phyloP scores from a whole-genome alignment of 2,888 invertebrate species.

The Acrobeloides nanus region DNA sequence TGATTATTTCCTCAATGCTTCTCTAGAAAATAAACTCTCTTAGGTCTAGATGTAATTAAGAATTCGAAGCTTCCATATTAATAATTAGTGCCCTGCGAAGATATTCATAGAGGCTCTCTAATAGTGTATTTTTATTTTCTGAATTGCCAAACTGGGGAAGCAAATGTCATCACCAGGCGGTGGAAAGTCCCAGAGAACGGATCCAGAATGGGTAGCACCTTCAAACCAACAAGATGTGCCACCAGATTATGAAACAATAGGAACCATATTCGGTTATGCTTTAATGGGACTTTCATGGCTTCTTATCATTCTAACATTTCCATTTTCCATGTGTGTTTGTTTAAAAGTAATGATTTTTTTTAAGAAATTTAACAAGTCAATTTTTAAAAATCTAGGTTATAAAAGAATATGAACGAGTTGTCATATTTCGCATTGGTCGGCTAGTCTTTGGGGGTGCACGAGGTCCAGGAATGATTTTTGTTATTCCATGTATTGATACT shows the following conservation, averaged over 20 bases:
- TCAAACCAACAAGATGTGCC: constrained; percentile 51
- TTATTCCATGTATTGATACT: constrained; percentile 76
- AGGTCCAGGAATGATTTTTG: constrained; percentile 81
- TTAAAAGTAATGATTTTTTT: constrained; percentile 39
- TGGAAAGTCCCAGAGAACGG: no score
- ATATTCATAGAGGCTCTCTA: no score
- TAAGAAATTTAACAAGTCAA: not conserved
- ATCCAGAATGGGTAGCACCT: constrained; percentile 52
- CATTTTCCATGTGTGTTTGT: constrained; percentile 52
- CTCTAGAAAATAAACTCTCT: no score
- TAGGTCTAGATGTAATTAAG: no score
- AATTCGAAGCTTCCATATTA: no score
- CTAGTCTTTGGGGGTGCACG: constrained; percentile 69
- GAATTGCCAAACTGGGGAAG: no score
- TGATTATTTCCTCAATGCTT: no score
- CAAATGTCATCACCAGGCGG: no score
- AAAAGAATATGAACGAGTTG: constrained; percentile 66
- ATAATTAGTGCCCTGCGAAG: no score
- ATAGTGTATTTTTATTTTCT: no score
- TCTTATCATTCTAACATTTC: constrained; percentile 49
- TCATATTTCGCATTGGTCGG: constrained; percentile 78
- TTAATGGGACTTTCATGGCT: constrained; percentile 49
- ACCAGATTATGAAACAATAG: constrained; percentile 52
- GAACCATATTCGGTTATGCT: constrained; percentile 52
- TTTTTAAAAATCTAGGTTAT: constrained; percentile 41